Evolutionary conservation across 2,797 vertebrate genomes (phyloP).

Genomic region (Tympanoctomys barrerae): DNA sequence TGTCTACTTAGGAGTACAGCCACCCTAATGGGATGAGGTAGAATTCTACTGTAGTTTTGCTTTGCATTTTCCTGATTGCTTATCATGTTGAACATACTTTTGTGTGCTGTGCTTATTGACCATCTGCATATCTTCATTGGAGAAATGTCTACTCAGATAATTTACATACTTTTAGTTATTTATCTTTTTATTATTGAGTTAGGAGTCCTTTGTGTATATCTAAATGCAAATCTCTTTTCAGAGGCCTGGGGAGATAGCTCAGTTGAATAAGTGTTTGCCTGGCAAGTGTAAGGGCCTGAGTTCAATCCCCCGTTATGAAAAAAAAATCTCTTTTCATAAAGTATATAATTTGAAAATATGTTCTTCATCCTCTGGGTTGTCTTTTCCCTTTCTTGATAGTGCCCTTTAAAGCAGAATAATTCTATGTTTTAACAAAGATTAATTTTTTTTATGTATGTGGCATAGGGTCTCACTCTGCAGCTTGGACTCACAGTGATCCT

Average conservation of each 20-base stretch:
- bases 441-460: neutral
- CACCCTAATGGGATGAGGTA: neutral
- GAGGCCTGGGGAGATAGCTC: too few relatives aligned
- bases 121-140: neutral
- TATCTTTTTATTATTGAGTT: slow-evolving; percentile 29
- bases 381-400: neutral
- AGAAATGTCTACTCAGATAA: slow-evolving; percentile 18
- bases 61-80: slow-evolving; percentile 39
- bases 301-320: too few relatives aligned
- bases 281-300: too few relatives aligned
- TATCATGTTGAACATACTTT: slow-evolving; percentile 24
- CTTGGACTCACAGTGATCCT: too few relatives aligned
- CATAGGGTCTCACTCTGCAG: too few relatives aligned
- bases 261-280: too few relatives aligned
- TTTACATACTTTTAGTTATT: slow-evolving; percentile 11
- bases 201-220: neutral
- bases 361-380: neutral
- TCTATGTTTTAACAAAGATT: slow-evolving; percentile 21
- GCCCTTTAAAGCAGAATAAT: neutral
- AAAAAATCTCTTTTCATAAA: neutral
- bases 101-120: slow-evolving; percentile 19
- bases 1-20: neutral
- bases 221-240: neutral
- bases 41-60: slow-evolving; percentile 46
- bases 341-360: neutral